Percentiles rank a stretch among this genome's conserved stretches.
phyloP scores from a whole-genome alignment of 2,797 vertebrate species.

The Sebastes dallii region DNA sequence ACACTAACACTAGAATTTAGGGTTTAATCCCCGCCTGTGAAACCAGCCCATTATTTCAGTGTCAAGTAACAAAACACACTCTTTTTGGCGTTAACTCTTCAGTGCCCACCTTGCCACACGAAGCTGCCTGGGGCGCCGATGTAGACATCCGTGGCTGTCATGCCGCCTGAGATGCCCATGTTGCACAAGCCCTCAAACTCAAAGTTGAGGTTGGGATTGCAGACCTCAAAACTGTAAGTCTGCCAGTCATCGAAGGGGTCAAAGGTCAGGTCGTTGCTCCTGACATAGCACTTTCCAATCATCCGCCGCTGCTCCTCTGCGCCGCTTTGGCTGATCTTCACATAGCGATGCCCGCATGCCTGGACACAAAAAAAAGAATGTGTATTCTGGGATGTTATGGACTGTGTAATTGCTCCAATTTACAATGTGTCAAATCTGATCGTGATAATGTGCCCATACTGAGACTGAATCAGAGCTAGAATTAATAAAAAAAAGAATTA shows the following conservation, averaged over 20 bases:
- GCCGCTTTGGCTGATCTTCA: slow-evolving; percentile 80
- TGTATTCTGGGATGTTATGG: background rate
- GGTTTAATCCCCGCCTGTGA: slow-evolving; percentile 26
- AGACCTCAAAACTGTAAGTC: slow-evolving; percentile 85
- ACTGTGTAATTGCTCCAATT: background rate
- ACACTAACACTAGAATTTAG: slow-evolving; percentile 7
- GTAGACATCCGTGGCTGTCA: slow-evolving; percentile 85
- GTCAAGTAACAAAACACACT: slow-evolving; percentile 11
- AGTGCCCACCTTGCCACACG: slow-evolving; percentile 89
- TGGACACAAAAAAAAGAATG: slow-evolving; percentile 47
- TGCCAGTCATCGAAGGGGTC: slow-evolving; percentile 89
- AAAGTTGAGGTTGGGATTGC: slow-evolving; percentile 83
- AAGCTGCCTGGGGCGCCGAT: slow-evolving; percentile 88
- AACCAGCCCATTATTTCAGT: slow-evolving; percentile 44
- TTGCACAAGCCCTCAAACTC: slow-evolving; percentile 89
- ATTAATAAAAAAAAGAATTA: background rate
- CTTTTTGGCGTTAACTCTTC: background rate
- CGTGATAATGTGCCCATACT: background rate
- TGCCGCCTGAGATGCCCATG: slow-evolving; percentile 91
- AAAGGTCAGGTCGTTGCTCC: slow-evolving; percentile 87
- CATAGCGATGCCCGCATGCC: slow-evolving; percentile 94
- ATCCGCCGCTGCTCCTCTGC: slow-evolving; percentile 86
- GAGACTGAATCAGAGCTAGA: background rate
- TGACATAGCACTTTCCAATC: slow-evolving; percentile 92
- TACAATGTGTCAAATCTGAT: background rate